These are phyloP conservation scores for Melieria omissa DNA, from an alignment of 2,888 invertebrate species.

Conservation along the genomic window DNA sequence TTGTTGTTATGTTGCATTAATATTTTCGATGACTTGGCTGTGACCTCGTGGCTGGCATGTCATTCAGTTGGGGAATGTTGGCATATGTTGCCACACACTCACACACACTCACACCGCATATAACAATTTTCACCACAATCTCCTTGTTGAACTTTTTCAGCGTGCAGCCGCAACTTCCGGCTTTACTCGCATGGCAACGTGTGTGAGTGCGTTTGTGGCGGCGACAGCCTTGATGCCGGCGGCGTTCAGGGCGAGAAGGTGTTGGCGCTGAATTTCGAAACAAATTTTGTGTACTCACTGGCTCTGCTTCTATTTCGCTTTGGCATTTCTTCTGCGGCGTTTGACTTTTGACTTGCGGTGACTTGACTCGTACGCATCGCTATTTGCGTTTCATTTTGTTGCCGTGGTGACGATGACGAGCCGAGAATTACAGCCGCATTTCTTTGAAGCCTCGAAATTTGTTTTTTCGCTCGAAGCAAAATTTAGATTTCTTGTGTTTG, in stretches of 20 bases:
- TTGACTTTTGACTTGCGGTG: background rate
- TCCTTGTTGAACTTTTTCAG: slow-evolving; percentile 4
- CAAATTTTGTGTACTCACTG: background rate
- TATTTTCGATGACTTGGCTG: too few species aligned
- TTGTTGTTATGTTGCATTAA: too few species aligned
- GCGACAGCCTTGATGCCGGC: background rate
- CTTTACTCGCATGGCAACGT: background rate
- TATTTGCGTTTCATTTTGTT: background rate
- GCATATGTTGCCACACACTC: background rate
- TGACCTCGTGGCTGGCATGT: too few species aligned
- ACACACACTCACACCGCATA: background rate
- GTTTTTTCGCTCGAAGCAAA: too few species aligned
- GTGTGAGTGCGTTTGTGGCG: too few species aligned
- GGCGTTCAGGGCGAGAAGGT: background rate
- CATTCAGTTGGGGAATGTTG: too few species aligned
- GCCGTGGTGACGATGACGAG: too few species aligned
- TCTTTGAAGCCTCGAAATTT: too few species aligned
- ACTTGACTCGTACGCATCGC: background rate
- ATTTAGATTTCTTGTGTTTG: too few species aligned
- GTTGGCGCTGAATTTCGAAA: background rate
- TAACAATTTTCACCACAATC: background rate
- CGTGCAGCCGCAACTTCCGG: background rate
- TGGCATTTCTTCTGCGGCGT: background rate
- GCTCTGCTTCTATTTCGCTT: background rate
- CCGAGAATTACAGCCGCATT: too few species aligned